These are phyloP conservation scores for Sphecodes monilicornis DNA, from an alignment of 2,888 invertebrate species.

Conservation along the genomic window DNA sequence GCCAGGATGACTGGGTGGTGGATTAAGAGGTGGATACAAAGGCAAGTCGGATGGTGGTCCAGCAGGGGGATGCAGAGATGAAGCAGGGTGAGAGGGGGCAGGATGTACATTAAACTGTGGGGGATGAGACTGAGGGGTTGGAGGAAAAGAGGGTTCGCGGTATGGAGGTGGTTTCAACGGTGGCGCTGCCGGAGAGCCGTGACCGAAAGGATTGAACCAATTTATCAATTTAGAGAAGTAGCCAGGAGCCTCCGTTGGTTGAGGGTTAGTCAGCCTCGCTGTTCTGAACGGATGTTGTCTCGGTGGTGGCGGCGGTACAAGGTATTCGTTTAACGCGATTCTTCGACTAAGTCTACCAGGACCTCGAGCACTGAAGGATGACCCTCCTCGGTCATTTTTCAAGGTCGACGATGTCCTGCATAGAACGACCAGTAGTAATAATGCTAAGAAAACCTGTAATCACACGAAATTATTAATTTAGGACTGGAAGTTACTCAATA, in stretches of 20 bases:
- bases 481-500: too few relatives aligned
- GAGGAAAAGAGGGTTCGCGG: constrained; percentile 17
- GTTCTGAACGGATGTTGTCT: constrained; percentile 62
- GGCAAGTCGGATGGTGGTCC: constrained; percentile 57
- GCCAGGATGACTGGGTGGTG: constrained; percentile 54
- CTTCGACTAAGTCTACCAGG: constrained; percentile 43
- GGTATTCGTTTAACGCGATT: constrained; percentile 73
- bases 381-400: constrained; percentile 44
- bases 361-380: constrained; percentile 20
- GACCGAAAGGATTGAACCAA: constrained; percentile 87
- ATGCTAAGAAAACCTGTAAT: constrained; percentile 31
- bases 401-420: constrained; percentile 24
- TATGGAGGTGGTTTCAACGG: constrained; percentile 22
- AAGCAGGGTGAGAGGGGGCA: not conserved
- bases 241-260: constrained; percentile 85
- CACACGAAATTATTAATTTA: not conserved
- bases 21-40: constrained; percentile 51
- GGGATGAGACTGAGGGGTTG: constrained; percentile 24
- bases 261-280: constrained; percentile 75
- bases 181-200: constrained; percentile 19
- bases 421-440: constrained; percentile 13
- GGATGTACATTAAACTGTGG: constrained; percentile 15
- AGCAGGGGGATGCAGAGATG: constrained; percentile 22
- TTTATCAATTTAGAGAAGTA: constrained; percentile 87
- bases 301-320: constrained; percentile 69